A percentile compares a stretch with the other conserved stretches of the same genome.
These are phyloP conservation scores for Mus minutoides DNA, from an alignment of 2,797 vertebrate genomes.

Conservation along the genomic window DNA sequence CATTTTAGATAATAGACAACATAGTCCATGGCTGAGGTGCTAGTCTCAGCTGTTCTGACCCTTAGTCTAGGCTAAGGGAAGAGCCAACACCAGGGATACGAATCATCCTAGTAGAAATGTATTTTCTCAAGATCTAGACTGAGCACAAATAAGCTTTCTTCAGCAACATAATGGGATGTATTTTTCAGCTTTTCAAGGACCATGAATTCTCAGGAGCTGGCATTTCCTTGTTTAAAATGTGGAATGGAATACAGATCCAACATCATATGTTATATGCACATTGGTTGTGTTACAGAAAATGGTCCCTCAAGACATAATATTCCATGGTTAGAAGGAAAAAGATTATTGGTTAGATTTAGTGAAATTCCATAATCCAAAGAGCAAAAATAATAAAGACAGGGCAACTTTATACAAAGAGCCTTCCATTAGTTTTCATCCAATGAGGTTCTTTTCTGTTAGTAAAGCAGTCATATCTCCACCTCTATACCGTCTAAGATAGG, in stretches of 20 bases:
- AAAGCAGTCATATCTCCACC: too few species aligned
- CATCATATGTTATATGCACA: accelerated
- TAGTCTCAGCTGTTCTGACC: not conserved
- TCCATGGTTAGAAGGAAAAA: not conserved
- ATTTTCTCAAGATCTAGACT: not conserved
- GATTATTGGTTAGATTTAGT: not conserved
- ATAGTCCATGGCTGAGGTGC: not conserved
- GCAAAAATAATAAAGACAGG: not conserved
- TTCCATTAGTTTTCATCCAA: not conserved
- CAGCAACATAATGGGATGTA: not conserved
- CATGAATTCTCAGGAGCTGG: accelerated
- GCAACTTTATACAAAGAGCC: too few species aligned
- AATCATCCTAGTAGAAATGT: not conserved
- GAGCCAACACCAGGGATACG: not conserved
- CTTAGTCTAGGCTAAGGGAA: not conserved
- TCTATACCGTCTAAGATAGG: not conserved
- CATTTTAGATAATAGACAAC: not conserved
- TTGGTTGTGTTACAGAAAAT: not conserved
- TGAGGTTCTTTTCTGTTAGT: not conserved
- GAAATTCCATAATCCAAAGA: too few species aligned
- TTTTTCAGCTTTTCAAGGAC: not conserved
- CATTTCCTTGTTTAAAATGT: not conserved
- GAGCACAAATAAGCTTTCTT: not conserved
- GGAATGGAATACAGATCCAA: too few species aligned
- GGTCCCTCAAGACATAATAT: too few species aligned